Percentiles rank a stretch among this genome's conserved stretches.
phyloP scores from a whole-genome alignment of 2,888 invertebrate genomes.

The Dicycla oo region DNA sequence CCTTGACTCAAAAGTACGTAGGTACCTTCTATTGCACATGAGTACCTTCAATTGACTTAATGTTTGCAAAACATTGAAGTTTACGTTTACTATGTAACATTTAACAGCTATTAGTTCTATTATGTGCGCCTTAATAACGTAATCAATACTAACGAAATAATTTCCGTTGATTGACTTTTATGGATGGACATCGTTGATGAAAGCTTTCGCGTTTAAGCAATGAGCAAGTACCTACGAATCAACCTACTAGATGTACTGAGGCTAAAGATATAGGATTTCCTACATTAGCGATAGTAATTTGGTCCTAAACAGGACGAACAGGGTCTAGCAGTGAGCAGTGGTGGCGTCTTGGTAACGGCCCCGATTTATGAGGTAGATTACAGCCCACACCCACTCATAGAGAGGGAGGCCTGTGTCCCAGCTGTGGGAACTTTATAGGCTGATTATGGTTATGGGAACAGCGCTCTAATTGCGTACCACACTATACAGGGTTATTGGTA shows the following conservation, averaged over 20 bases:
- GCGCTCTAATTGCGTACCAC: no score
- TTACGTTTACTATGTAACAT: conserved; percentile 58
- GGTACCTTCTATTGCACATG: conserved; percentile 65
- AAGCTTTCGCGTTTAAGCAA: conserved; percentile 44
- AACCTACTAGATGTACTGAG: not conserved
- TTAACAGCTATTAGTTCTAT: conserved; percentile 54
- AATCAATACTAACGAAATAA: conserved; percentile 55
- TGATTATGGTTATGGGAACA: no score
- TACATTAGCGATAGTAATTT: conserved; percentile 17
- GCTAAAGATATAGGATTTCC: not conserved
- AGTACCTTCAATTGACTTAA: conserved; percentile 61
- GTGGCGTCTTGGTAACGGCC: no score
- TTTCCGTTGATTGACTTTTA: conserved; percentile 57
- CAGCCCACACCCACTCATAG: no score
- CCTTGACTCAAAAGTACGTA: conserved; percentile 74
- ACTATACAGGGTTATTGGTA: no score
- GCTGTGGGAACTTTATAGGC: no score
- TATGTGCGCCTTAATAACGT: conserved; percentile 52
- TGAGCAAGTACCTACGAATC: not conserved
- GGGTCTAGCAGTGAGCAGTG: no score
- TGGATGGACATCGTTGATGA: conserved; percentile 43
- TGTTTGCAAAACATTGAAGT: conserved; percentile 65
- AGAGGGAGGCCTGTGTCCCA: no score
- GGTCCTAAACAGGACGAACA: no score
- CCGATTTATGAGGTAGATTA: no score